Evolutionary conservation across 2,888 invertebrate genomes (phyloP), one percentile per base, ranked within the genome.

Genomic region (Lordiphosa fenestrarum): DNA sequence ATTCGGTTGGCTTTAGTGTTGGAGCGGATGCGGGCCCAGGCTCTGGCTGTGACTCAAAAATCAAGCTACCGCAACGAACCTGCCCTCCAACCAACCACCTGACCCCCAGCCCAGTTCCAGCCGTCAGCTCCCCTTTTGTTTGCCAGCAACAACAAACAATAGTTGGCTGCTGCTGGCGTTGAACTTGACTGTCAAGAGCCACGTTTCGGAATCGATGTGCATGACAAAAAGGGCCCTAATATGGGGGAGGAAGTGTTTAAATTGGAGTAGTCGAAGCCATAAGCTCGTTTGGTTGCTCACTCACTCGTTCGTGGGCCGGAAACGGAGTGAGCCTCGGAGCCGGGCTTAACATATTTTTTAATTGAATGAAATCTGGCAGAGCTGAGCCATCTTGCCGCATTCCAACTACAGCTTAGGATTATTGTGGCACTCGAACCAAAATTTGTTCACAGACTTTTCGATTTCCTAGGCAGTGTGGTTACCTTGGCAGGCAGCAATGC

Each of bases 41-140:
- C 76, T 73, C 54, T 48, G 49, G 62, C 65, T 53, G 65, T 80
- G 80, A 83, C 63, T 81, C 84, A 83, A 81, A 80, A 81, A 77
- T 71, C 80, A 83, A 68, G 81, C 81, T 80, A 81, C 77, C 80
- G 80, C 81, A 83, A 81, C 80, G 80, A 59, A 66, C 60, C 70
- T 61, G 66, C 21, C 50, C 30, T 38, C 13, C 36, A 15, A 7
- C 41, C 6, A 7, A 3, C 1, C 35, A 9, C 44, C 30, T 12
- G 3, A 39, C 33, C 13, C n/a, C 33, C 19, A 25, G 19, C 19
- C 19, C 4, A 23, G 30, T 9, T 30, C 13, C 13, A 12, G 36
- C 35, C 55, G 12, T 23, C 1, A 10, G 15, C 19, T 39, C 33
- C 39, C 12, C 53, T 69, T 75, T 62, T 72, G 74, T 59, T 63